phyloP scores from a whole-genome alignment of 2,113 vertebrate species.

The Falco punctatus region DNA sequence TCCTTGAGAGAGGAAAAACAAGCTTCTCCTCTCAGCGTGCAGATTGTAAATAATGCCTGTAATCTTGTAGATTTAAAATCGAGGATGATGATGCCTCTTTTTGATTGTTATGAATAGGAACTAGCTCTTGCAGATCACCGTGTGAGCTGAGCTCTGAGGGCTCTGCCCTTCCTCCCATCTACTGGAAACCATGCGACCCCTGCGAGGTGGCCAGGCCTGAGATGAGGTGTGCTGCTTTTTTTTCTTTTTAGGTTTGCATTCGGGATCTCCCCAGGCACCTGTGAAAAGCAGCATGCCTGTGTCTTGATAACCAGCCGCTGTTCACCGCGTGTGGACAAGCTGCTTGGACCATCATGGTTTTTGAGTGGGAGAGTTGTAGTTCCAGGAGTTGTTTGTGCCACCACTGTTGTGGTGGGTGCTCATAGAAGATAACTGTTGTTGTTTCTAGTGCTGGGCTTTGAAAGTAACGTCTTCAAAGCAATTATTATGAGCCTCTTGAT shows the following conservation, averaged over 20 bases:
- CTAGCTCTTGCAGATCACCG: neutral
- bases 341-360: neutral
- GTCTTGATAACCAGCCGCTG: neutral
- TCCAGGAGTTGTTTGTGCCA: neutral
- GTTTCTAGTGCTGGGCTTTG: neutral
- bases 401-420: neutral
- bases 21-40: neutral
- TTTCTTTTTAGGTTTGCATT: neutral
- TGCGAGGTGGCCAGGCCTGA: neutral
- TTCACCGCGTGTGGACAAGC: neutral
- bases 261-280: neutral
- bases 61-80: neutral
- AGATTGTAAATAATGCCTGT: neutral
- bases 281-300: neutral
- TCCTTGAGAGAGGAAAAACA: neutral
- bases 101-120: neutral
- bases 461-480: neutral
- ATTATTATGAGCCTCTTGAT: neutral
- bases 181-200: accelerated
- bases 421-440: neutral
- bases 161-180: neutral
- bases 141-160: neutral
- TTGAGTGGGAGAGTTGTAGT: neutral
- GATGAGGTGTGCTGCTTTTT: too few relatives aligned
- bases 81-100: neutral